Percentiles rank a stretch among this genome's conserved stretches.
Evolutionary conservation across 2,797 vertebrate species (phyloP).

Genomic region (Vespertilio murinus): DNA sequence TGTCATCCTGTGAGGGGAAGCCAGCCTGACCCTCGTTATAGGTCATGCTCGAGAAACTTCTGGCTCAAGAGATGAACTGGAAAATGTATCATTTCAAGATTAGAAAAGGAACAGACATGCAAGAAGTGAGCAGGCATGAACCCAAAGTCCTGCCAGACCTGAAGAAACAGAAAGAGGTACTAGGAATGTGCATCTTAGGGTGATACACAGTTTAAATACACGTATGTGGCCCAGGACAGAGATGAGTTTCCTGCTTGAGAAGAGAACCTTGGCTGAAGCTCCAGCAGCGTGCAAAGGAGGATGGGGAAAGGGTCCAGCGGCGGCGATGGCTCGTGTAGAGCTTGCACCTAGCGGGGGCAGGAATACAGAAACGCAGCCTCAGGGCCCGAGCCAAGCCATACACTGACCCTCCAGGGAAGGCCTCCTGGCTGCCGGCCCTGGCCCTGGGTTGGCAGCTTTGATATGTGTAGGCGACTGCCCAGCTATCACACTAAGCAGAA

Average conservation of each 20-base stretch:
- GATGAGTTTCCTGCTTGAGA: neutral
- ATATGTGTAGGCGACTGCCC: neutral
- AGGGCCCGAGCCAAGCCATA: neutral
- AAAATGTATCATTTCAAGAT: constrained; percentile 32
- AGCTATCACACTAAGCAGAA: neutral
- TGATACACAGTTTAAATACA: neutral
- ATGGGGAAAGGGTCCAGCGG: neutral
- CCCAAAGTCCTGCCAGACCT: neutral
- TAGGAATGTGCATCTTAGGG: neutral
- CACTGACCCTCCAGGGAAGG: neutral
- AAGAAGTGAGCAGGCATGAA: constrained; percentile 15
- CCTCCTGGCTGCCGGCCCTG: no score
- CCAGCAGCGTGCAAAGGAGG: neutral
- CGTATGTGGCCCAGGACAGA: neutral
- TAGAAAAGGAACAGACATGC: neutral
- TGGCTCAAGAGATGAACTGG: neutral
- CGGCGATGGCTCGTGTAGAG: neutral
- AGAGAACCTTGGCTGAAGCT: neutral
- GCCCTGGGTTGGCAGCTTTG: neutral
- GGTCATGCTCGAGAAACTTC: constrained; percentile 3
- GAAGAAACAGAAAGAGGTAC: neutral
- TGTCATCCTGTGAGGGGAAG: neutral
- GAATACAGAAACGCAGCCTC: neutral
- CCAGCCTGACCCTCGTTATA: neutral
- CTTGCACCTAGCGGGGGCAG: neutral